These are phyloP conservation scores for Lepus oiostolus DNA, from an alignment of 2,797 vertebrate species.

Conservation along the genomic window DNA sequence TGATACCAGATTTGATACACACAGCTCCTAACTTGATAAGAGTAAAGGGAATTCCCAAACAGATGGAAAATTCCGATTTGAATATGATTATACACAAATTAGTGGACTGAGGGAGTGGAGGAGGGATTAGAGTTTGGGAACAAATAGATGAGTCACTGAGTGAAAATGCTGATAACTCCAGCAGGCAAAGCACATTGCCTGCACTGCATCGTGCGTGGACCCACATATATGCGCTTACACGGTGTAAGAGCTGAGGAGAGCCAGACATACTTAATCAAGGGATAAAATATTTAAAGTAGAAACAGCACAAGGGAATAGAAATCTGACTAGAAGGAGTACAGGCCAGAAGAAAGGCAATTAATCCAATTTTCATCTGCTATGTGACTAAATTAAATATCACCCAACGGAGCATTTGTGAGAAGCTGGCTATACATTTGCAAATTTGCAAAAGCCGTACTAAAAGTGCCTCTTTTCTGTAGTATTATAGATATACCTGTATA, in stretches of 20 bases:
- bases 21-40: background rate
- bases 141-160: background rate
- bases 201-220: background rate
- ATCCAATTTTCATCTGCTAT: background rate
- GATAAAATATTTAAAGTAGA: constrained; percentile 43
- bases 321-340: constrained; percentile 10
- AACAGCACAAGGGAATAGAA: constrained; percentile 5
- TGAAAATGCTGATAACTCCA: constrained; percentile 50
- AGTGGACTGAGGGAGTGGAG: background rate
- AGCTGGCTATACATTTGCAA: constrained; percentile 29
- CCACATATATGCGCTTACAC: background rate
- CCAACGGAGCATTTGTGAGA: background rate
- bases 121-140: background rate
- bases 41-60: constrained; percentile 38
- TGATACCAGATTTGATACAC: background rate
- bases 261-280: constrained; percentile 9
- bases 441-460: constrained; percentile 48
- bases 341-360: background rate
- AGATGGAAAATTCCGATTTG: background rate
- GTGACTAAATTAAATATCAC: constrained; percentile 53
- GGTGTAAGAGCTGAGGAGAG: background rate
- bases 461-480: background rate
- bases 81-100: constrained; percentile 18
- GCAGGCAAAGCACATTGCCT: background rate
- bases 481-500: background rate